phyloP scores from a whole-genome alignment of 1,140 invertebrate genomes.

The Campodea augens region DNA sequence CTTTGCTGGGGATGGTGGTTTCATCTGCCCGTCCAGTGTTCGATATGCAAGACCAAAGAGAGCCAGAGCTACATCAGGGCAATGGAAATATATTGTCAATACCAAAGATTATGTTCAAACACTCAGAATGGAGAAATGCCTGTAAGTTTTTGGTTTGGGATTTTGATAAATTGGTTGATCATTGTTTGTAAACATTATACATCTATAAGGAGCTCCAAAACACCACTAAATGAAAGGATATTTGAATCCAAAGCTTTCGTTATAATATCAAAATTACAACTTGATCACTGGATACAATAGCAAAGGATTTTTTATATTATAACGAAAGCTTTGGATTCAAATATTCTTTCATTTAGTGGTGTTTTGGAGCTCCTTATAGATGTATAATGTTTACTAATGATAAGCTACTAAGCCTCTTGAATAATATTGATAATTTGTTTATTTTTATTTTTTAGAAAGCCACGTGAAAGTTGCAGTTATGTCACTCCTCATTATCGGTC shows the following conservation, averaged over 20 bases:
- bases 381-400: too few relatives aligned
- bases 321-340: neutral
- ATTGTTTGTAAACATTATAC: too few relatives aligned
- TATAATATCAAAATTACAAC: too few relatives aligned
- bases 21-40: conserved; percentile 63
- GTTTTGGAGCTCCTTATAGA: too few relatives aligned
- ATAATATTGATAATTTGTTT: conserved; percentile 8
- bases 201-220: too few relatives aligned
- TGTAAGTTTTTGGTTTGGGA: conserved; percentile 27
- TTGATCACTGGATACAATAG: too few relatives aligned
- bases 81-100: conserved; percentile 77
- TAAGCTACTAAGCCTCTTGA: too few relatives aligned
- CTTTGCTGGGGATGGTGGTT: conserved; percentile 38
- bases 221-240: too few relatives aligned
- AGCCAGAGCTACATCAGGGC: conserved; percentile 53
- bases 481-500: conserved; percentile 60
- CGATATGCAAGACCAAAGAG: conserved; percentile 62
- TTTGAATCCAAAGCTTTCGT: too few relatives aligned
- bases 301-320: conserved; percentile 4
- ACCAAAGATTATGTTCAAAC: conserved; percentile 71
- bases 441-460: conserved; percentile 35
- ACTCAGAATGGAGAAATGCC: conserved; percentile 60
- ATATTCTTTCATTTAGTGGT: too few relatives aligned
- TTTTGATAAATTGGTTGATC: conserved; percentile 7
- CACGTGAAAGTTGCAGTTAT: conserved; percentile 52